Evolutionary conservation across 2,113 vertebrate species (phyloP).

Genomic region (Pangasianodon hypophthalmus): DNA sequence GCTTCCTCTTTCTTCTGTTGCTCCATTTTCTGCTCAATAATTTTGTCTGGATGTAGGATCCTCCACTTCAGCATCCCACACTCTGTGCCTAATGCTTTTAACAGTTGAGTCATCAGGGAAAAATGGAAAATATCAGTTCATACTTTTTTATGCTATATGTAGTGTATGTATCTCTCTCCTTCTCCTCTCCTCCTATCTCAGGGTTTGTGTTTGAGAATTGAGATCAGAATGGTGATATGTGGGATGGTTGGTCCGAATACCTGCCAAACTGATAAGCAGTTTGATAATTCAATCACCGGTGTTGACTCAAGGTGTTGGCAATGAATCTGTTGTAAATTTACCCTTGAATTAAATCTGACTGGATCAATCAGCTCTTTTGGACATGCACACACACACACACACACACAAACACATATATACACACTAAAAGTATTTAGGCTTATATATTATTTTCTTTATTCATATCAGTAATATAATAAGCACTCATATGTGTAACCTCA

Average conservation of each 20-base stretch:
- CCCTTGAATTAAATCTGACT: slow-evolving; percentile 7
- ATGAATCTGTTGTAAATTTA: slow-evolving; percentile 31
- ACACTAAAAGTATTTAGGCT: not conserved
- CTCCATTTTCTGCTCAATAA: slow-evolving; percentile 14
- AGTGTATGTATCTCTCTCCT: not conserved
- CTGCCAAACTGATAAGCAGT: slow-evolving; percentile 33
- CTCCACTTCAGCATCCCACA: not conserved
- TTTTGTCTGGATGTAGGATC: not conserved
- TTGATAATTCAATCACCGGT: slow-evolving; percentile 29
- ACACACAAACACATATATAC: too few species aligned
- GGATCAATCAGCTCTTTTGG: not conserved
- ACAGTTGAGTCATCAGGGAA: slow-evolving; percentile 3
- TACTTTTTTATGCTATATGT: not conserved
- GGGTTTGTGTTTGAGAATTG: not conserved
- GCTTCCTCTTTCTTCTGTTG: not conserved
- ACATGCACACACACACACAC: slow-evolving; percentile 17
- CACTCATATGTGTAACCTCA: slow-evolving; percentile 21
- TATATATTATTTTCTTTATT: slow-evolving; percentile 17
- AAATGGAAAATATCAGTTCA: not conserved
- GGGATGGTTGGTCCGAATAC: not conserved
- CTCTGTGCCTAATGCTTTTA: not conserved
- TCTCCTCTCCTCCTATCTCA: not conserved
- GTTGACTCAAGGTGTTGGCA: slow-evolving; percentile 8
- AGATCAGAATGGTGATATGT: slow-evolving; percentile 10
- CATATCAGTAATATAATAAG: slow-evolving; percentile 13